phyloP scores from a whole-genome alignment of 2,888 invertebrate species.

The Meandrusa payeni region DNA sequence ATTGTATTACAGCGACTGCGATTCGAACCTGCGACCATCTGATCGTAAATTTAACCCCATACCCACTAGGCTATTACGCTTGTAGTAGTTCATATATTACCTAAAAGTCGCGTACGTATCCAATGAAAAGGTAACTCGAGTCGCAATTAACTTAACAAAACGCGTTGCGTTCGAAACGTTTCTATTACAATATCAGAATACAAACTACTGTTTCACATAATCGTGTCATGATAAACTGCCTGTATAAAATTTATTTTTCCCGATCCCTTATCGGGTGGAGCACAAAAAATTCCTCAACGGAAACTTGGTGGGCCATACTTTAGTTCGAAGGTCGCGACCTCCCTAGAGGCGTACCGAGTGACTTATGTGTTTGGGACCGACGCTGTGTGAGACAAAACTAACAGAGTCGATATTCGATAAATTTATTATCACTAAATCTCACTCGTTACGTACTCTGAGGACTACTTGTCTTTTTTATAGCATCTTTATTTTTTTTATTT shows the following conservation, averaged over 20 bases:
- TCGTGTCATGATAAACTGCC: constrained; percentile 13
- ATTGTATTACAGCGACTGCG: no score
- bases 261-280: constrained; percentile 18
- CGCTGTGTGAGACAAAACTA: constrained; percentile 32
- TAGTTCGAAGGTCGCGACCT: constrained; percentile 36
- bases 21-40: no score
- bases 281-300: constrained; percentile 28
- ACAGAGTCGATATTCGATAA: constrained; percentile 36
- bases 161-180: neutral
- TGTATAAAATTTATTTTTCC: constrained; percentile 29
- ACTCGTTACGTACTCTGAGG: constrained; percentile 24
- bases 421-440: constrained; percentile 36
- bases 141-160: neutral
- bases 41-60: no score
- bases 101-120: no score
- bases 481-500: constrained; percentile 12
- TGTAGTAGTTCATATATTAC: no score
- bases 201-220: constrained; percentile 7
- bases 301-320: constrained; percentile 31
- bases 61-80: no score
- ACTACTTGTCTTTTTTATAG: constrained; percentile 19
- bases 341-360: constrained; percentile 33
- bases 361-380: constrained; percentile 39
- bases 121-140: constrained; percentile 1
- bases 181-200: constrained; percentile 1